Percentiles rank a stretch among this genome's conserved stretches.
Evolutionary conservation across 1,140 invertebrate species (phyloP).

Genomic region (Drosophila jambulina): DNA sequence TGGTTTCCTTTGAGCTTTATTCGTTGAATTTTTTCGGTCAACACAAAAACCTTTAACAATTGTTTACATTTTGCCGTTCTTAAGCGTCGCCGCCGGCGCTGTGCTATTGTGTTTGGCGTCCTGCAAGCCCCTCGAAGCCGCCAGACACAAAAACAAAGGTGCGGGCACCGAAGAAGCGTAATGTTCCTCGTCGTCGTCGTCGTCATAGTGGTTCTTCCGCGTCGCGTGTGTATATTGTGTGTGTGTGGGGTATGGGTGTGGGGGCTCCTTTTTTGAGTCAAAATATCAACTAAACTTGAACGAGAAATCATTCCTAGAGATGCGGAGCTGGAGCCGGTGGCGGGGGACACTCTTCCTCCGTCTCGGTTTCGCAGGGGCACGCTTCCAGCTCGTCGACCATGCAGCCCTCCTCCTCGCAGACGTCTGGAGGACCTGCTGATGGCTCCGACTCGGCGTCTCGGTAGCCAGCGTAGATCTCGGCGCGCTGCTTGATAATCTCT

Average conservation of each 20-base stretch:
- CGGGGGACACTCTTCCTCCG: conserved; percentile 58
- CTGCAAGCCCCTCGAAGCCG: conserved; percentile 26
- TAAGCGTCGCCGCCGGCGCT: conserved; percentile 45
- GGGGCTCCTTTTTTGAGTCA: conserved; percentile 8
- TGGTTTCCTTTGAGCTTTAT: conserved; percentile 46
- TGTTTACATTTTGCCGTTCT: conserved; percentile 50
- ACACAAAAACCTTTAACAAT: conserved; percentile 79
- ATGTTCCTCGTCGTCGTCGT: background rate
- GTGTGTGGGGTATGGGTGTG: background rate
- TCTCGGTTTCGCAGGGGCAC: conserved; percentile 64
- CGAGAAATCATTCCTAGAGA: conserved; percentile 42
- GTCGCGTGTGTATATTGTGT: conserved; percentile 2
- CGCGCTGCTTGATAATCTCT: conserved; percentile 90
- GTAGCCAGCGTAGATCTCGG: conserved; percentile 85
- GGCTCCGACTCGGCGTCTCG: conserved; percentile 58
- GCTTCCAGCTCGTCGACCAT: conserved; percentile 54
- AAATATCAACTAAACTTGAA: conserved; percentile 51
- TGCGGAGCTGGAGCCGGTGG: conserved; percentile 44
- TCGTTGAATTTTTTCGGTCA: conserved; percentile 57
- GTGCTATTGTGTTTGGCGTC: conserved; percentile 69
- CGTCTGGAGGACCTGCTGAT: conserved; percentile 14
- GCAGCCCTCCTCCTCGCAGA: conserved; percentile 68
- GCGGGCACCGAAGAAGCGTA: conserved; percentile 7
- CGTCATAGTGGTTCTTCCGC: conserved; percentile 6
- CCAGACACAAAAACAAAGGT: conserved; percentile 69